phyloP scores from a whole-genome alignment of 2,888 invertebrate species.

The Agriopis leucophaearia region DNA sequence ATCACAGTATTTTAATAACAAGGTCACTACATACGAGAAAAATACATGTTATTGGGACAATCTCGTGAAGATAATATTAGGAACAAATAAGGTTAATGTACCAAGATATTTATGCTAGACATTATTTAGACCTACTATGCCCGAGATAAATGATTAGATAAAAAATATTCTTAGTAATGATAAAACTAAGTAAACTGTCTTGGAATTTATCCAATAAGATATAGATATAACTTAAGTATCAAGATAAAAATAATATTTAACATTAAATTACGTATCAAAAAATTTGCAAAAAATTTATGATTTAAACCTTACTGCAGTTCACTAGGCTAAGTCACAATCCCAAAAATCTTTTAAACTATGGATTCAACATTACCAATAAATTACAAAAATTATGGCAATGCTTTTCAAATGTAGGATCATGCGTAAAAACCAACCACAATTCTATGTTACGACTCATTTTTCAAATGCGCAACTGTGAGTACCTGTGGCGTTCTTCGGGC shows the following conservation, averaged over 20 bases:
- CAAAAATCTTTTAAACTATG: too few species aligned
- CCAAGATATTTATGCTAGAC: conserved; percentile 12
- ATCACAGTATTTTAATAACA: background rate
- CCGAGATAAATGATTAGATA: conserved; percentile 15
- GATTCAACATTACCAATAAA: too few species aligned
- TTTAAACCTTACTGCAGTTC: too few species aligned
- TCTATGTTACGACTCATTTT: too few species aligned
- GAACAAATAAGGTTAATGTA: conserved; percentile 20
- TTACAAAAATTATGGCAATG: too few species aligned
- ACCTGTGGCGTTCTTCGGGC: too few species aligned
- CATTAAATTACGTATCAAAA: background rate
- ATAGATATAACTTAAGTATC: background rate
- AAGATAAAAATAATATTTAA: conserved; percentile 3
- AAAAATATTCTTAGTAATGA: conserved; percentile 9
- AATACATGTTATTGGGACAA: conserved; percentile 1
- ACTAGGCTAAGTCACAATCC: too few species aligned
- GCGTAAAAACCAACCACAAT: too few species aligned
- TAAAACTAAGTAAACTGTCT: conserved; percentile 1
- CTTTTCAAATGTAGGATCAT: too few species aligned
- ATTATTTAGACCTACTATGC: conserved; percentile 12
- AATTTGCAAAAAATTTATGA: too few species aligned
- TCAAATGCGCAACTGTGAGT: too few species aligned
- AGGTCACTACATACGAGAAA: background rate
- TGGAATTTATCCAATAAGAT: conserved; percentile 3
- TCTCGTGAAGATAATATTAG: background rate